Base-by-base conservation (phyloP, 1,140 invertebrate species). In the Bombus soroeensis region DNA sequence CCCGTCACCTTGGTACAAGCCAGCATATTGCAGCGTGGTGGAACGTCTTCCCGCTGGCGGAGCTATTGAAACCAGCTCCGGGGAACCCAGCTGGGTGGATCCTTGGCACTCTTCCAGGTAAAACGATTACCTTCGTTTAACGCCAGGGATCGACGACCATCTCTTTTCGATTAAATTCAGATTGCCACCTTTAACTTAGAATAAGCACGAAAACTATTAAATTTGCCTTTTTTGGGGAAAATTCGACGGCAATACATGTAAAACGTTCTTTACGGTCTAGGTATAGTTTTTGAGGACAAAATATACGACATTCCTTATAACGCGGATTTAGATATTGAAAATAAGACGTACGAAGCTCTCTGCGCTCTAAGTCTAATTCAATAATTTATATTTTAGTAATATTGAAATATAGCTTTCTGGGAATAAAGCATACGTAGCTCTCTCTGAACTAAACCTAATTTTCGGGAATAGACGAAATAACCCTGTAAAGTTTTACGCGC, bases 1-100 rank as follows among this genome's bases (percentile, higher is more conserved):
- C 18, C 94, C 94, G 2, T 94, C 94, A 74, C 94, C 94, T 32
- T 95, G 94, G 94, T 95, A 95, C 91, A 94, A 94, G 66, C 94
- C 94, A 2, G 70, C 47, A 1, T 10, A 64, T 18, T 91, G 75
- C 84, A 62, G 13, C 66, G 77, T 71, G n/a, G 34, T 64, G 22
- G 72, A 73, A 39, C 72, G 32, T 47, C n/a, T 68, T 41, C 47
- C 41, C 34, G 13, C 18, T 37, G 12, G 32, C 15, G 77, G 64
- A 9, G 2, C 28, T 39, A 28, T 74, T 3, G 59, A 81, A 57
- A 71, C 79, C 10, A 25, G 53, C 13, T 47, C 53, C 28, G 12
- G 2, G 1, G 73, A 80, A 13, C 18, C 88, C 4, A 68, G 25
- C 32, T 85, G 81, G 83, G 22, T 80, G 64, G 41, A 82, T 76